Evolutionary conservation across 2,797 vertebrate genomes (phyloP).

Genomic region (Gallinago stenura): DNA sequence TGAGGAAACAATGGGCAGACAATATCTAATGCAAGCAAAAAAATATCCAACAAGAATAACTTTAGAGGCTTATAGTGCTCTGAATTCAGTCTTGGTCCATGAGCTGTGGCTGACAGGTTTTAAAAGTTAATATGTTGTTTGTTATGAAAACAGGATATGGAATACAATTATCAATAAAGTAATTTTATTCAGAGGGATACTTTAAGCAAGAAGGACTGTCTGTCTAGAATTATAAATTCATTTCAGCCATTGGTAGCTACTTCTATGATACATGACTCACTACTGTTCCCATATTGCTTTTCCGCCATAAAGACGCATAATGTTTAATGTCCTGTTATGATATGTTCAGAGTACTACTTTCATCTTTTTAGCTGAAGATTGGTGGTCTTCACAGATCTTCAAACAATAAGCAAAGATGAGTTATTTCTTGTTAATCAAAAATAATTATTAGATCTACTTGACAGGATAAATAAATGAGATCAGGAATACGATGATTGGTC

Average conservation of each 20-base stretch:
- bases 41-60: not conserved
- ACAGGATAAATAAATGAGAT: not conserved
- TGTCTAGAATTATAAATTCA: not conserved
- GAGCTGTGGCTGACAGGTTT: not conserved
- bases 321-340: accelerated
- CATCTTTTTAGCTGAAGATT: not conserved
- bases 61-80: not conserved
- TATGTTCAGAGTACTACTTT: not conserved
- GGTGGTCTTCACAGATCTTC: not conserved
- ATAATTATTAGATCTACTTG: not conserved
- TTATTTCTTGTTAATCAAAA: not conserved
- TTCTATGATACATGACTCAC: not conserved
- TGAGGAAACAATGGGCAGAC: not conserved
- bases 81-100: not conserved
- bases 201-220: not conserved
- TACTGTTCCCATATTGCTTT: not conserved
- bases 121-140: not conserved
- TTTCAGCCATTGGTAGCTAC: not conserved
- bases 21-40: not conserved
- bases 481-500: not conserved
- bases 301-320: not conserved
- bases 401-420: not conserved
- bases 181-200: not conserved
- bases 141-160: not conserved
- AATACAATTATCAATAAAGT: not conserved